These are phyloP conservation scores for Phasia obesa DNA, from an alignment of 2,888 invertebrate species.

Conservation along the genomic window DNA sequence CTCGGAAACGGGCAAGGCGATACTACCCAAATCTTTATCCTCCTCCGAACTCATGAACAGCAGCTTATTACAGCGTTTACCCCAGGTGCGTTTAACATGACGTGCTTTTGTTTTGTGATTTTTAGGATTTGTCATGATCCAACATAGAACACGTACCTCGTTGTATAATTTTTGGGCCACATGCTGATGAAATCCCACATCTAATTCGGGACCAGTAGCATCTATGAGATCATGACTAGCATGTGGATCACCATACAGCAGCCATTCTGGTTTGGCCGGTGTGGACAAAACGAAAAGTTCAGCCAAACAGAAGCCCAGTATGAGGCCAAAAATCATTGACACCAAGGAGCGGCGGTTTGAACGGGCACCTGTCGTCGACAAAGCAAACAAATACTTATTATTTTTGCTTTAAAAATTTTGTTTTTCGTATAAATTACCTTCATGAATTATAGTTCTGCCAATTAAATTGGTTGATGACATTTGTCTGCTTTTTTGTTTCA, in stretches of 20 bases:
- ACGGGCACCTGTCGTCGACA: constrained; percentile 81
- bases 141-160: constrained; percentile 94
- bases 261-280: constrained; percentile 76
- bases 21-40: constrained; percentile 89
- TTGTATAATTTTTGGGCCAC: constrained; percentile 88
- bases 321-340: constrained; percentile 80
- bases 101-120: constrained; percentile 95
- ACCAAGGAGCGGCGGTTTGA: constrained; percentile 80
- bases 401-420: neutral
- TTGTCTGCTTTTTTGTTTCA: constrained; percentile 62
- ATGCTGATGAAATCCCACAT: constrained; percentile 82
- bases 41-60: constrained; percentile 92
- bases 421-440: constrained; percentile 74
- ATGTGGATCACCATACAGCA: constrained; percentile 81
- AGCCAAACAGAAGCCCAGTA: constrained; percentile 82
- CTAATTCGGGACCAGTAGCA: constrained; percentile 81
- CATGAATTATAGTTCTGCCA: constrained; percentile 76
- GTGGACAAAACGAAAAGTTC: constrained; percentile 80
- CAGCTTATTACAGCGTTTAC: constrained; percentile 93
- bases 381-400: neutral
- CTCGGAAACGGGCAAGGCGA: constrained; percentile 92
- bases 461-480: constrained; percentile 78
- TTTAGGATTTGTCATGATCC: constrained; percentile 97
- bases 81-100: constrained; percentile 98
- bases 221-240: constrained; percentile 82